Base-by-base conservation (phyloP, 2,888 invertebrate species). In the Laothoe populi region DNA sequence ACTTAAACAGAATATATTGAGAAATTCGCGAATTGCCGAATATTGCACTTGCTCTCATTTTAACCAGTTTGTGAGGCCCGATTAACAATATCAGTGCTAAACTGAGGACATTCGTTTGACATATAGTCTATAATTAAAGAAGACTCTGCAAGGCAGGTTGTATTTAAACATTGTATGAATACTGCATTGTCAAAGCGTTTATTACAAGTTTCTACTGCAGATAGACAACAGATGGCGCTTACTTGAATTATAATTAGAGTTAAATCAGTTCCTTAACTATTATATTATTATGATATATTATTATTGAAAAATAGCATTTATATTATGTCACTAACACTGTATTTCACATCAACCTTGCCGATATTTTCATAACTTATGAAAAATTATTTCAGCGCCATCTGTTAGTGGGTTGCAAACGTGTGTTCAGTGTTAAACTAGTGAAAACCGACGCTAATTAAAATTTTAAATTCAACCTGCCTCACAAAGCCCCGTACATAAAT, bases 401-500 rank as follows among this genome's bases (percentile, higher is more conserved):
- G 60, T 61, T 24, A 49, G 4, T 40, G 23, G 13, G 10, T 57
- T 48, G 42, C 60, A 60, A 63, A 62, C 58, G 61, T 60, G 62
- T 46, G 57, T 69, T 69, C 60, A 63, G 57, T 60, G 49, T 26
- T 2, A n/a, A 49, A 16, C 49, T 40, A 40, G 24, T 49, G 19
- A 42, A 24, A 49, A 21, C 42, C 10, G 59, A 49, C 40, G 31
- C 61, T 40, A 13, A 63, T 44, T 64, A 59, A 42, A 40, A 40
- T 53, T 45, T 61, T 70, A 75, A 79, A 81, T 79, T 75, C 84
- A 73, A 74, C 77, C 77, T 70, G 76, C 80, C 72, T 65, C 53
- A 46, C 64, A 64, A 65, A 66, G 73, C 72, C 77, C 77, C 75
- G 77, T 80, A 84, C 80, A 83, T 84, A 88, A 89, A 90, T 88